Evolutionary conservation across 2,113 vertebrate species (phyloP), one percentile per base, ranked within the genome.

Genomic region (Monarcha castaneiventris): DNA sequence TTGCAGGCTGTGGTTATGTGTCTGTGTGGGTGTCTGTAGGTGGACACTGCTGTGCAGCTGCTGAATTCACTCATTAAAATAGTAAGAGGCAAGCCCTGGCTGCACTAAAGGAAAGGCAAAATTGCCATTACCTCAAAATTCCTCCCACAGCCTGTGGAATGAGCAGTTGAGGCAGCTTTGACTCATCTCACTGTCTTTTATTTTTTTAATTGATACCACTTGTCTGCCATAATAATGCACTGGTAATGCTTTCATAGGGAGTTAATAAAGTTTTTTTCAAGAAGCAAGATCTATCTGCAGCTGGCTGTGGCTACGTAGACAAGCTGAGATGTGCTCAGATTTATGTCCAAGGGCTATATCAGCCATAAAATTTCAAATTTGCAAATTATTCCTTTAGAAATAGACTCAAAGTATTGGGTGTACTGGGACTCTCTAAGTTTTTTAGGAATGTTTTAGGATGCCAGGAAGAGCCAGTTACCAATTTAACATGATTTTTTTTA

Each of bases 21-120:
- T 63, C 52, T 78, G 76, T 23, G 79, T 78, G 73, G 80, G 76
- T 84, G 77, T 74, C 86, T 89, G 94, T 49, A 80, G 82, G 75
- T 94, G 88, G 89, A 82, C 69, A 33, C 66, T 43, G 49, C 64
- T 72, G 52, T 81, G 83, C 77, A 94, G 89, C 87, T 94, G 89
- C 84, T 82, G 61, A 75, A 82, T 89, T 84, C 32, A 7, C 48
- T 82, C 73, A n/a, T 68, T 82, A 71, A 84, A 91, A 68, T 33
- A 72, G 22, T 7, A 44, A 56, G 41, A 76, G 59, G 68, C 44
- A 92, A 87, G 29, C 43, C 62, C 64, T 87, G 80, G 43, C 61
- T 78, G 63, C 18, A 26, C 32, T 25, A 43, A 71, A 75, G 52
- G 13, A 48, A 76, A 62, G 29, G 33, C 30, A 64, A 39, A 52